Conservation (phyloP, 2,113 vertebrate species). For the Colossoma macropomum region DNA sequence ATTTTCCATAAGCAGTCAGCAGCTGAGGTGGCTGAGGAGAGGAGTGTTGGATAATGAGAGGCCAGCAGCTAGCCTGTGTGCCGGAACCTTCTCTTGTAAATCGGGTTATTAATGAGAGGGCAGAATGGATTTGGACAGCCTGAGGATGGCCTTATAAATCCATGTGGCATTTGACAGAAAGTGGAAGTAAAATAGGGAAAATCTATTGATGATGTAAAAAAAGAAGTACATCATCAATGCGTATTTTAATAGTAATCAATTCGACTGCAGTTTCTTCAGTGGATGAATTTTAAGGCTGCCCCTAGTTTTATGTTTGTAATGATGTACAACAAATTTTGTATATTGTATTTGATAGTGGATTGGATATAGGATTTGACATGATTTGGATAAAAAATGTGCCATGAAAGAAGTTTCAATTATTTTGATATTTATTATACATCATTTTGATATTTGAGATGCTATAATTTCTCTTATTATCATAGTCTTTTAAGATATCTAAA, state of each 20-base stretch:
- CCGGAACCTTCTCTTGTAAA: background rate
- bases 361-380: no score
- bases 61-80: conserved; percentile 9
- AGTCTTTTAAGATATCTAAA: no score
- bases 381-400: background rate
- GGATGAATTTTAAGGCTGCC: conserved; percentile 35
- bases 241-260: no score
- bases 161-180: conserved; percentile 20
- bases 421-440: background rate
- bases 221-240: background rate
- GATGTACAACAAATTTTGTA: conserved; percentile 2
- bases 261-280: background rate
- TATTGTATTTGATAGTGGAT: no score
- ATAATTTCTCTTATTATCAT: no score
- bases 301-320: conserved; percentile 18
- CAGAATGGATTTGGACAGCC: background rate
- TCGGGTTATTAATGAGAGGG: conserved; percentile 10
- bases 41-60: conserved; percentile 11
- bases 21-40: background rate
- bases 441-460: no score
- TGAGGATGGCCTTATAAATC: background rate
- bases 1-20: background rate
- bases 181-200: conserved; percentile 45
- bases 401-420: background rate
- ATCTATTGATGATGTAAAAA: conserved; percentile 23